A percentile compares a stretch with the other conserved stretches of the same genome.
phyloP scores from a whole-genome alignment of 2,113 vertebrate species.

The Cercopithecus mona region DNA sequence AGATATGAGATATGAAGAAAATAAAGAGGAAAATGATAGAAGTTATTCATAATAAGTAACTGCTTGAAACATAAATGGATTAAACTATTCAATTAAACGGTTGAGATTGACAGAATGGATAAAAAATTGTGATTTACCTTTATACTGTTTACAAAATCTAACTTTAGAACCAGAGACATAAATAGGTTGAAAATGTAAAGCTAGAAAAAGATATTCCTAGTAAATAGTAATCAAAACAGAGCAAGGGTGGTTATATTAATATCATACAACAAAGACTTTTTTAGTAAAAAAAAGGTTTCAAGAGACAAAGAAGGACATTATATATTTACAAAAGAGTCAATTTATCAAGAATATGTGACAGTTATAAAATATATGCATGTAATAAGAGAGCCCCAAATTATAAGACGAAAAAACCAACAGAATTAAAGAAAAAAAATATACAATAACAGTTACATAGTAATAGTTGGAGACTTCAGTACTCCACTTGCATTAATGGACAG shows the following conservation, averaged over 20 bases:
- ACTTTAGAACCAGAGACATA: not conserved
- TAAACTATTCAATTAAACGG: not conserved
- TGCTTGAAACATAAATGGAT: conserved; percentile 1
- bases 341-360: not conserved
- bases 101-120: not conserved
- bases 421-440: not conserved
- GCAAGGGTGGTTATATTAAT: not conserved
- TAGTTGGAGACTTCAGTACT: not conserved
- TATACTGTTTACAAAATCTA: not conserved
- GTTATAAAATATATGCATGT: not conserved
- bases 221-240: conserved; percentile 31
- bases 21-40: not conserved
- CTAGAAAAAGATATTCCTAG: not conserved
- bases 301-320: not conserved
- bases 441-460: not conserved
- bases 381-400: not conserved
- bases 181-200: conserved; percentile 6
- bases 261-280: not conserved
- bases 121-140: not conserved
- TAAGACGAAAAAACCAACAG: not conserved
- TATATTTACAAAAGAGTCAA: not conserved
- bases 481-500: not conserved
- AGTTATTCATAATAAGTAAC: conserved; percentile 19
- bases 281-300: not conserved
- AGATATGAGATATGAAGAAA: not conserved